phyloP scores from a whole-genome alignment of 2,888 invertebrate genomes.

The Luperina testacea region DNA sequence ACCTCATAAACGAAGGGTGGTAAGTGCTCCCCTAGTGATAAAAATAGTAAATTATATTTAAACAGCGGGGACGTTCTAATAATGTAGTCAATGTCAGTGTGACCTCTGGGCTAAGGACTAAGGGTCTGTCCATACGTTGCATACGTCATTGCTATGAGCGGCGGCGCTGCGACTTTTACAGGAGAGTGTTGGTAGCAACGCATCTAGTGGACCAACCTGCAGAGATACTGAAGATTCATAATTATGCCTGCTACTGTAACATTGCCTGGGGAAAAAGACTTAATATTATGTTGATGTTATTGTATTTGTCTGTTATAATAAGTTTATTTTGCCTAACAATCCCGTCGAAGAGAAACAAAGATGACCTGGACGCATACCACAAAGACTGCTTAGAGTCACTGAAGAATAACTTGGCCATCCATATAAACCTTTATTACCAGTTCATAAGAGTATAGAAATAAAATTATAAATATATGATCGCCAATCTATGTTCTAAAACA shows the following conservation, averaged over 20 bases:
- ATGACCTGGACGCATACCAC: neutral
- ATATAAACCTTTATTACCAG: neutral
- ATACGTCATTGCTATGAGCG: neutral
- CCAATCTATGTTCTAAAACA: neutral
- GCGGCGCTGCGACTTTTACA: neutral
- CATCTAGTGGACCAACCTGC: neutral
- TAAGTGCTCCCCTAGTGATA: constrained; percentile 26
- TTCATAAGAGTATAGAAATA: neutral
- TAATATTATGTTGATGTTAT: no score
- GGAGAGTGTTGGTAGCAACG: no score
- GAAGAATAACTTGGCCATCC: neutral
- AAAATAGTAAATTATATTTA: constrained; percentile 50
- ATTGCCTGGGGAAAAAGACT: no score
- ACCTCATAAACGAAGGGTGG: neutral
- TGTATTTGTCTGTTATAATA: neutral
- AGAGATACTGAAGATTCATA: neutral
- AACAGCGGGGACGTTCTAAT: constrained; percentile 8
- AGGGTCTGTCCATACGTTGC: neutral
- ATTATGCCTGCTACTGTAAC: neutral
- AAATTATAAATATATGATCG: neutral
- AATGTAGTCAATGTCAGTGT: constrained; percentile 10
- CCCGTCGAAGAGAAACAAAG: neutral
- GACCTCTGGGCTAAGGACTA: constrained; percentile 37
- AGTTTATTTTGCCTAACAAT: neutral
- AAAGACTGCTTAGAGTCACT: neutral